Evolutionary conservation across 2,113 vertebrate genomes (phyloP).

Genomic region (Anguilla japonica): DNA sequence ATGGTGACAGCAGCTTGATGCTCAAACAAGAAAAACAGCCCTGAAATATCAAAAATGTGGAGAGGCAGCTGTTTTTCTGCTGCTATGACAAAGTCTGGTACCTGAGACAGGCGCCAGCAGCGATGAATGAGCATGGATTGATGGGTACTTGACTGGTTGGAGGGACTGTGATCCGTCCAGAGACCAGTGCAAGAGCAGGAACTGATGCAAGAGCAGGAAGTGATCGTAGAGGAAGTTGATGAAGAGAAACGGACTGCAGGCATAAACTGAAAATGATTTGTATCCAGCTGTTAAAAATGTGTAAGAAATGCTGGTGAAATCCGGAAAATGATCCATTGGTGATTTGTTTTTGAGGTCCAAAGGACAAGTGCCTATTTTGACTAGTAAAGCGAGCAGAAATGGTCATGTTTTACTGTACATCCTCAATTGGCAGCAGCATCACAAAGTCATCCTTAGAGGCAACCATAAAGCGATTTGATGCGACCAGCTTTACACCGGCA

Average conservation of each 20-base stretch:
- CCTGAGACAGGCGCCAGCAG: not conserved
- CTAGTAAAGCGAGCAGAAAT: not conserved
- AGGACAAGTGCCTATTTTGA: not conserved
- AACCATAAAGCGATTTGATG: not conserved
- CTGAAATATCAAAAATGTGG: not conserved
- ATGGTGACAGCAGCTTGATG: not conserved
- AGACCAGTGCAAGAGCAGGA: not conserved
- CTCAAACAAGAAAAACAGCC: not conserved
- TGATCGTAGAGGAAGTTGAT: not conserved
- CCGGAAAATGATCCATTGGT: not conserved
- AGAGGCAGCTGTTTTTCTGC: not conserved
- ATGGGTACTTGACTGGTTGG: not conserved
- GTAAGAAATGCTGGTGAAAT: not conserved
- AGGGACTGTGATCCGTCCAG: not conserved
- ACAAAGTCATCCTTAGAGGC: not conserved
- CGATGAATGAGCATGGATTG: not conserved
- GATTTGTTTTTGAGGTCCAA: not conserved
- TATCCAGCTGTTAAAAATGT: not conserved
- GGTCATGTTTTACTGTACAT: not conserved
- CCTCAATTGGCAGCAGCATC: not conserved
- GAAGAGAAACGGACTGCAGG: not conserved
- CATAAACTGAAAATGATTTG: not conserved
- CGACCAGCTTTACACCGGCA: not conserved
- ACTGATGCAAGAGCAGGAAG: not conserved
- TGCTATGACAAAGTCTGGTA: not conserved